Conservation (phyloP, 2,797 vertebrate species). For the Mallotus villosus region DNA sequence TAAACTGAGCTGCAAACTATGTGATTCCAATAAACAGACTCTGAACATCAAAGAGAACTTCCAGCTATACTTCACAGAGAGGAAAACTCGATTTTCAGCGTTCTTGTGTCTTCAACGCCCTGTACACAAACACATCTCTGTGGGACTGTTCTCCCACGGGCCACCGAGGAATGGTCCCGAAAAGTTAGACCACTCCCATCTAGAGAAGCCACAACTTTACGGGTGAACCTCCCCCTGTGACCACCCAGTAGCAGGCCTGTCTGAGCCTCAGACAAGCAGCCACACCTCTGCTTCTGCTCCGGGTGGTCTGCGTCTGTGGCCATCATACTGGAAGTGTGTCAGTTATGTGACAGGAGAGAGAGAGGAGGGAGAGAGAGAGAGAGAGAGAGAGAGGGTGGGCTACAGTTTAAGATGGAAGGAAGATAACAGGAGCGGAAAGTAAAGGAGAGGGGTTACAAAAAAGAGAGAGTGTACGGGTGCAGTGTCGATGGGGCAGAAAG, state of each 20-base stretch:
- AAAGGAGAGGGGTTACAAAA: conserved; percentile 15
- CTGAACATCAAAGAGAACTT: not conserved
- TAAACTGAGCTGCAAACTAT: not conserved
- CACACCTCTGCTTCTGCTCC: conserved; percentile 28
- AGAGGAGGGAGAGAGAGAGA: not conserved
- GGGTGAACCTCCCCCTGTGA: conserved; percentile 55
- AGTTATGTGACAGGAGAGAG: not conserved
- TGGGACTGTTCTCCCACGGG: not conserved
- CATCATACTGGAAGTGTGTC: not conserved
- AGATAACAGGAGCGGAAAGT: not conserved
- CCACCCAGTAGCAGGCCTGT: conserved; percentile 59
- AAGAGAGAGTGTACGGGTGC: not conserved
- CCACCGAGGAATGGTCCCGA: conserved; percentile 10
- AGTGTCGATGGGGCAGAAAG: conserved; percentile 54
- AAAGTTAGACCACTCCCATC: conserved; percentile 49
- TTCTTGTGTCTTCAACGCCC: not conserved
- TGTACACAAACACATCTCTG: not conserved
- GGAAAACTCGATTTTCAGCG: not conserved
- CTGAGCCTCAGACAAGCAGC: conserved; percentile 59
- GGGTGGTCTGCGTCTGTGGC: conserved; percentile 40
- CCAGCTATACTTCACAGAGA: not conserved
- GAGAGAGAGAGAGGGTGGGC: not conserved
- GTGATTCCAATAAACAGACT: not conserved
- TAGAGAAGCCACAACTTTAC: conserved; percentile 53
- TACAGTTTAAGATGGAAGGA: not conserved